These are phyloP conservation scores for Dorcus parallelipipedus DNA, from an alignment of 2,888 invertebrate species.

Conservation along the genomic window DNA sequence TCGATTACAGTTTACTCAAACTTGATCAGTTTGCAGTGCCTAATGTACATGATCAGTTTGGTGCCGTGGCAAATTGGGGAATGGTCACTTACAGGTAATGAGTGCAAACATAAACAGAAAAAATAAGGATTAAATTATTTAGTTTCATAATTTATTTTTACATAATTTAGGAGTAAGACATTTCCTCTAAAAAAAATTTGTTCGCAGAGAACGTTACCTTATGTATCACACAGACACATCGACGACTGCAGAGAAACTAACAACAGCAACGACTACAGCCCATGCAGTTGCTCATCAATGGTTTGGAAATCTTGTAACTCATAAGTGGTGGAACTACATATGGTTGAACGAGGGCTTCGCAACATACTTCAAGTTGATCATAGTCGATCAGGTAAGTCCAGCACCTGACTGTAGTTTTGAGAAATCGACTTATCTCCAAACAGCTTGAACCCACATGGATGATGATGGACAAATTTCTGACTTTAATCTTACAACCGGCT, in stretches of 20 bases:
- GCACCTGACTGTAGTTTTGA: no score
- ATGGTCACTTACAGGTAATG: constrained; percentile 70
- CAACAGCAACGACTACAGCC: constrained; percentile 52
- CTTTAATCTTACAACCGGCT: constrained; percentile 51
- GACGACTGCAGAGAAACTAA: constrained; percentile 48
- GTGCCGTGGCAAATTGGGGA: constrained; percentile 96
- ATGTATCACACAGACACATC: constrained; percentile 25
- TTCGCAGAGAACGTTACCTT: constrained; percentile 9
- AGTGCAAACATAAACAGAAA: no score
- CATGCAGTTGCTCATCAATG: constrained; percentile 72
- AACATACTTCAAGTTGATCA: constrained; percentile 51
- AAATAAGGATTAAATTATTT: no score
- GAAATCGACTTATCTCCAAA: no score
- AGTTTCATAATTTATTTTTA: no score
- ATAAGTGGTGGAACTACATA: constrained; percentile 61
- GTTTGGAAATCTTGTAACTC: constrained; percentile 66
- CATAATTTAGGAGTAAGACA: not conserved
- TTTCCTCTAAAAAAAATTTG: not conserved
- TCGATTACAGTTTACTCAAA: constrained; percentile 56
- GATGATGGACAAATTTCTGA: constrained; percentile 47
- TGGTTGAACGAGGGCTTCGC: constrained; percentile 74
- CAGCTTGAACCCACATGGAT: constrained; percentile 13
- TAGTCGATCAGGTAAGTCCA: no score
- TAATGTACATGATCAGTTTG: constrained; percentile 65
- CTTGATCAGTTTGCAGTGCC: constrained; percentile 79